Conservation (phyloP, 2,113 vertebrate genomes). For the Corynorhinus townsendii region DNA sequence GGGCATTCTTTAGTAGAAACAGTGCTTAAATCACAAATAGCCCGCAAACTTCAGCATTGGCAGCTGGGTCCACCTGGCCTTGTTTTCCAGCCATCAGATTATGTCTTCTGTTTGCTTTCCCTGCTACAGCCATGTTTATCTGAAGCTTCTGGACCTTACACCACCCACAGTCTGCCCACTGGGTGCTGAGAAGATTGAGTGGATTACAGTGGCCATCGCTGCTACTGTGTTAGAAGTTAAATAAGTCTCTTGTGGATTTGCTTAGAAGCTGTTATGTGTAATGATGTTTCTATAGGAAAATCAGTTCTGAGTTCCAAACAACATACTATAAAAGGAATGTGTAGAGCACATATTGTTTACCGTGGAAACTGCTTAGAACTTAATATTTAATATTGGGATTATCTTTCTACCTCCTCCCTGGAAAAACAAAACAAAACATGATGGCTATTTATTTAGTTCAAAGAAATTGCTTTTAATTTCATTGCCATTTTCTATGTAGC, state of each 20-base stretch:
- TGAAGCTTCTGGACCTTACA: background rate
- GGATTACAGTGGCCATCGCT: background rate
- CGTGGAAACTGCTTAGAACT: background rate
- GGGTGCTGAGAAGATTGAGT: background rate
- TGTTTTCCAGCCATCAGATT: background rate
- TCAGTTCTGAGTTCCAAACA: background rate
- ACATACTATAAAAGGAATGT: background rate
- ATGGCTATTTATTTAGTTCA: conserved; percentile 4
- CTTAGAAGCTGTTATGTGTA: background rate
- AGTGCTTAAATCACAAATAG: background rate
- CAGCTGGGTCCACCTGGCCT: background rate
- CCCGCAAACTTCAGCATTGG: too few relatives aligned
- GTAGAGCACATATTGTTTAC: background rate
- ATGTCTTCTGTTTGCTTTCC: background rate
- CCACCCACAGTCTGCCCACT: background rate
- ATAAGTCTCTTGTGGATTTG: background rate
- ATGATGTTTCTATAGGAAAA: background rate
- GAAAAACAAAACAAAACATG: background rate
- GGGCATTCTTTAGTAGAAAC: background rate
- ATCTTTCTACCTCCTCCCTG: background rate
- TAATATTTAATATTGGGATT: background rate
- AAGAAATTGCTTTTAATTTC: background rate
- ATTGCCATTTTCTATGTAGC: background rate
- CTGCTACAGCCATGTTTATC: background rate
- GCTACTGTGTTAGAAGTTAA: background rate